phyloP scores from a whole-genome alignment of 2,113 vertebrate species.

The Nematolebias whitei region DNA sequence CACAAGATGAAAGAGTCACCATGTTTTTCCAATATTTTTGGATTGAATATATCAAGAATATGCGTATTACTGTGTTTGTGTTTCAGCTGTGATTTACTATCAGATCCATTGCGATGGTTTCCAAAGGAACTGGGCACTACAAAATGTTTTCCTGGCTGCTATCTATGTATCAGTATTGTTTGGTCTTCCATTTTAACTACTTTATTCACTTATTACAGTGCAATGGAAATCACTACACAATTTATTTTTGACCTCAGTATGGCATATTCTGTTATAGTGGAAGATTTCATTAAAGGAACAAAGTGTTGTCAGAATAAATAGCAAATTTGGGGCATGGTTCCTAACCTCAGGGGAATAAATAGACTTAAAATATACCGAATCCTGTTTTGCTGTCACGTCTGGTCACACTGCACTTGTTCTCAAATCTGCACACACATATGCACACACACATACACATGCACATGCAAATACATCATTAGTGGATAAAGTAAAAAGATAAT shows the following conservation, averaged over 20 bases:
- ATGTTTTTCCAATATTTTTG: neutral
- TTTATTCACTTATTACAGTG: neutral
- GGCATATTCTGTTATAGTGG: neutral
- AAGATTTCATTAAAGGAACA: neutral
- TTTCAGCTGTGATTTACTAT: neutral
- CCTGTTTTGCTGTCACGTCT: neutral
- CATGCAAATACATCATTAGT: too few species aligned
- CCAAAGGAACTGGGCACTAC: neutral
- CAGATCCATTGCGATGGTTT: neutral
- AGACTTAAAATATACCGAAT: neutral
- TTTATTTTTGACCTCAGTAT: neutral
- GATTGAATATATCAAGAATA: neutral
- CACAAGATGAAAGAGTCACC: slow-evolving; percentile 18
- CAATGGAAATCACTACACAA: neutral
- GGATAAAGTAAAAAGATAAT: too few species aligned
- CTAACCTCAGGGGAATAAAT: neutral
- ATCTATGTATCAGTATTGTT: neutral
- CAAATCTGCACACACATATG: neutral
- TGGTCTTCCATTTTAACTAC: neutral
- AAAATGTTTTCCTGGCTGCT: neutral
- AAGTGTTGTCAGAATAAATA: neutral
- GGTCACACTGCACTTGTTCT: neutral
- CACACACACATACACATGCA: neutral
- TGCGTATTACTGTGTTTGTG: neutral
- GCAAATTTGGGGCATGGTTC: neutral